Conservation (phyloP, 2,797 vertebrate species). For the Merluccius polli region DNA sequence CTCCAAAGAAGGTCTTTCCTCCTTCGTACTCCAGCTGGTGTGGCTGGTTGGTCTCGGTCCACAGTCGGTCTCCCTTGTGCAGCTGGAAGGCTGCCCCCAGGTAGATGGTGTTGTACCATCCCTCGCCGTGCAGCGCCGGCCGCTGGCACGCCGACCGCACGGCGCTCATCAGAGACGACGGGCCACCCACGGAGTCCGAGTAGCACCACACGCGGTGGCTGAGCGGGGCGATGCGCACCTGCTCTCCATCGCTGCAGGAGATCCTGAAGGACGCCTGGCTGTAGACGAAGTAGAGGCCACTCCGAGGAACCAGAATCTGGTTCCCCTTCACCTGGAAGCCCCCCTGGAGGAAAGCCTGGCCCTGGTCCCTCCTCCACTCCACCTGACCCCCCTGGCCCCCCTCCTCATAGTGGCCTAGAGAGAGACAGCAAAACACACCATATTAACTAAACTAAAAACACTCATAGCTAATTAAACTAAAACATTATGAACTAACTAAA, state of each 20-base stretch:
- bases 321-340: conserved; percentile 54
- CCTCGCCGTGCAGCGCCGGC: conserved; percentile 6
- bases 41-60: conserved; percentile 58
- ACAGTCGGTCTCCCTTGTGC: conserved; percentile 57
- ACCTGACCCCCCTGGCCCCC: fast-evolving
- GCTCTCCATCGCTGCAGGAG: conserved; percentile 32
- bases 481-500: not conserved
- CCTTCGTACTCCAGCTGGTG: conserved; percentile 46
- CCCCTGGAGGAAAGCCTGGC: conserved; percentile 66
- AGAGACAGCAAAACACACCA: not conserved
- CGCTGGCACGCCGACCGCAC: conserved; percentile 64
- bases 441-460: not conserved
- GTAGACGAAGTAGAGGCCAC: conserved; percentile 75
- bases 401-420: conserved; percentile 42
- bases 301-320: conserved; percentile 55
- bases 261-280: conserved; percentile 73
- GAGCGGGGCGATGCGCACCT: conserved; percentile 21
- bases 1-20: conserved; percentile 73
- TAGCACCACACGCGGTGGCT: conserved; percentile 62
- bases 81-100: conserved; percentile 72
- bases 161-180: conserved; percentile 53
- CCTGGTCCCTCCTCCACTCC: conserved; percentile 54
- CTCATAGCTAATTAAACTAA: not conserved
- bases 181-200: conserved; percentile 43
- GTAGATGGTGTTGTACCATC: conserved; percentile 71